These are phyloP conservation scores for Chelidonichthys spinosus DNA, from an alignment of 2,797 vertebrate genomes.

Conservation along the genomic window DNA sequence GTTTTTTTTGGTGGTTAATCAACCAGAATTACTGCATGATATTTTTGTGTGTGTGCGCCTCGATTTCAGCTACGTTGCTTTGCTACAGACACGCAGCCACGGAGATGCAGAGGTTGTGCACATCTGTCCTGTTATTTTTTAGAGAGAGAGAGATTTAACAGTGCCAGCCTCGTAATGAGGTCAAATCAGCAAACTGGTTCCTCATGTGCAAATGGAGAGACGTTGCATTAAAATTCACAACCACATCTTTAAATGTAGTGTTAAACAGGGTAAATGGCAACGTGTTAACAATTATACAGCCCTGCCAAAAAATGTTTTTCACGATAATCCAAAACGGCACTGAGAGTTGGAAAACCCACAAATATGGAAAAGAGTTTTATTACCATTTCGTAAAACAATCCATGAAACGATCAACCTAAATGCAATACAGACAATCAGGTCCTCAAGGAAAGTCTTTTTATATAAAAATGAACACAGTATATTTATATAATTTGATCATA, in stretches of 20 bases:
- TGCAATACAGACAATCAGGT: slow-evolving; percentile 70
- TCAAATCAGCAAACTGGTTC: slow-evolving; percentile 68
- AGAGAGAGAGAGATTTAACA: slow-evolving; percentile 66
- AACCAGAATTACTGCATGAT: background rate
- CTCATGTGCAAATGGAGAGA: slow-evolving; percentile 49
- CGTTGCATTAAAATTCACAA: background rate
- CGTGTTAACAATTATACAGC: background rate
- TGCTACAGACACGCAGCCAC: slow-evolving; percentile 36
- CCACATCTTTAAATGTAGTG: background rate
- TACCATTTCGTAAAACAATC: slow-evolving; percentile 63
- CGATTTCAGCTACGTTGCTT: background rate
- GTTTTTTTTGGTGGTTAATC: background rate
- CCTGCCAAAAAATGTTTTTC: background rate
- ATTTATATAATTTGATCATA: slow-evolving; percentile 62
- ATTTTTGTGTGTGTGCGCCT: background rate
- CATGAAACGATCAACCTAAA: slow-evolving; percentile 60
- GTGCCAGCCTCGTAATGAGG: slow-evolving; percentile 62
- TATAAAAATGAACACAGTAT: slow-evolving; percentile 70
- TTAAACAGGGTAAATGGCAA: background rate
- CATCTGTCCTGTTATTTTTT: slow-evolving; percentile 64
- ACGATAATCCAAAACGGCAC: slow-evolving; percentile 5
- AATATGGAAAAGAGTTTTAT: slow-evolving; percentile 70
- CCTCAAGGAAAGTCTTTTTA: slow-evolving; percentile 67
- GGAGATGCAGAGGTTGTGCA: slow-evolving; percentile 58
- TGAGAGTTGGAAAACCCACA: slow-evolving; percentile 36